These are phyloP conservation scores for Diarsia mendica DNA, from an alignment of 2,888 invertebrate genomes.

Conservation along the genomic window DNA sequence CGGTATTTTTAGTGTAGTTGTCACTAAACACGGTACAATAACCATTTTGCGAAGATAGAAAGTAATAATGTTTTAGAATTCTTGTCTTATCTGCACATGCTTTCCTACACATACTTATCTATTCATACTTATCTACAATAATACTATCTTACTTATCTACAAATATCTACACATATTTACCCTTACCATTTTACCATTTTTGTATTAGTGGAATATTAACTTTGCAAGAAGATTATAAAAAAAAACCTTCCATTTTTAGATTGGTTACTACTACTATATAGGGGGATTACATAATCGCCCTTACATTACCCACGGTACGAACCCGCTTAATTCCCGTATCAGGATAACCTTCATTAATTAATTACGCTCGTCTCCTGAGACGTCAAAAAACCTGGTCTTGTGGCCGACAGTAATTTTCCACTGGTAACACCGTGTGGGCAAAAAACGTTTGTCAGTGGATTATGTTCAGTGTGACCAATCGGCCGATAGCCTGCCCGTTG, in stretches of 20 bases:
- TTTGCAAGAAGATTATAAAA: not conserved
- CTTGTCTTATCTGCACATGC: not conserved
- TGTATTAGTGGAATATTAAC: no score
- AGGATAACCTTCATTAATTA: slow-evolving; percentile 57
- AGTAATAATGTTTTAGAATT: not conserved
- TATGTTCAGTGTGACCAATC: slow-evolving; percentile 67
- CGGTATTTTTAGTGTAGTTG: not conserved
- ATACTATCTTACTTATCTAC: no score
- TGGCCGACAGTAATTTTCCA: slow-evolving; percentile 57
- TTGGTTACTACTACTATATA: not conserved
- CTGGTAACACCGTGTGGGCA: slow-evolving; percentile 55
- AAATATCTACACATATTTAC: no score
- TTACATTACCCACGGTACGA: slow-evolving; percentile 1
- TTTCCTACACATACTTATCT: no score
- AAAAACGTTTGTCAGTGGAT: slow-evolving; percentile 54
- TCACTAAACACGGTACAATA: not conserved
- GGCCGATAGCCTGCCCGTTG: slow-evolving; percentile 65
- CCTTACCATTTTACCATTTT: no score
- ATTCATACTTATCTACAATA: no score
- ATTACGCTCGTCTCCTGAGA: slow-evolving; percentile 38
- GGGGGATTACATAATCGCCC: slow-evolving; percentile 6
- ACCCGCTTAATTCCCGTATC: slow-evolving; percentile 43
- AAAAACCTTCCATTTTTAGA: not conserved
- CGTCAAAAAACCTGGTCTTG: slow-evolving; percentile 42
- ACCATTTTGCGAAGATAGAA: not conserved